These are phyloP conservation scores for Sthenelais limicola DNA, from an alignment of 2,888 invertebrate genomes.

Conservation along the genomic window DNA sequence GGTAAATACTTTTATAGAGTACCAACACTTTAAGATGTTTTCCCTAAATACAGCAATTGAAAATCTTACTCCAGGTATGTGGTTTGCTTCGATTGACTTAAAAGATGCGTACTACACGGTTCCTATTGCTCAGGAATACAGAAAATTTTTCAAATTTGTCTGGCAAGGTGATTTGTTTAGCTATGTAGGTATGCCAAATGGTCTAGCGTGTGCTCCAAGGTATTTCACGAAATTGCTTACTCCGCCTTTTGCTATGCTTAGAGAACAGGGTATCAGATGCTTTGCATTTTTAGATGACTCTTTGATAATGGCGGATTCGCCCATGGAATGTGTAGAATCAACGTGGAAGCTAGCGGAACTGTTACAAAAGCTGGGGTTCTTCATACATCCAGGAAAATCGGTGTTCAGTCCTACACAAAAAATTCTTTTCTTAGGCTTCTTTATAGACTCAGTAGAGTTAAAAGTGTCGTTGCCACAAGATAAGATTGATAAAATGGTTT, in stretches of 20 bases:
- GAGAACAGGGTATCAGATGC: neutral
- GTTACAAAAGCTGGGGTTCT: neutral
- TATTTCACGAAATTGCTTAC: slow-evolving; percentile 5
- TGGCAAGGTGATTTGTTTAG: neutral
- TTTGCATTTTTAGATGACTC: neutral
- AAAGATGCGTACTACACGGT: slow-evolving; percentile 15
- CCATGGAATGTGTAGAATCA: neutral
- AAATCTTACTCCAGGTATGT: neutral
- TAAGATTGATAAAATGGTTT: neutral
- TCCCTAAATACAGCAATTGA: neutral
- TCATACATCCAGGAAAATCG: neutral
- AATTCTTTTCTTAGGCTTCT: neutral
- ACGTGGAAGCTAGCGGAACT: neutral
- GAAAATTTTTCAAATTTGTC: neutral
- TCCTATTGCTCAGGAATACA: neutral
- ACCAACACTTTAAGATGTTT: slow-evolving; percentile 6
- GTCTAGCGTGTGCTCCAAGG: neutral
- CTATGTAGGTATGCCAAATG: neutral
- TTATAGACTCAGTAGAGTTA: neutral
- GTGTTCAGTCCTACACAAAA: neutral
- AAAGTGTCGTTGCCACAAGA: neutral
- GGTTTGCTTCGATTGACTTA: neutral
- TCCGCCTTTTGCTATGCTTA: neutral
- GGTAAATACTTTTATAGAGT: neutral
- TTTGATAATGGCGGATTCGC: neutral